Evolutionary conservation across 2,113 vertebrate genomes (phyloP).

Genomic region (Cisticola juncidis): DNA sequence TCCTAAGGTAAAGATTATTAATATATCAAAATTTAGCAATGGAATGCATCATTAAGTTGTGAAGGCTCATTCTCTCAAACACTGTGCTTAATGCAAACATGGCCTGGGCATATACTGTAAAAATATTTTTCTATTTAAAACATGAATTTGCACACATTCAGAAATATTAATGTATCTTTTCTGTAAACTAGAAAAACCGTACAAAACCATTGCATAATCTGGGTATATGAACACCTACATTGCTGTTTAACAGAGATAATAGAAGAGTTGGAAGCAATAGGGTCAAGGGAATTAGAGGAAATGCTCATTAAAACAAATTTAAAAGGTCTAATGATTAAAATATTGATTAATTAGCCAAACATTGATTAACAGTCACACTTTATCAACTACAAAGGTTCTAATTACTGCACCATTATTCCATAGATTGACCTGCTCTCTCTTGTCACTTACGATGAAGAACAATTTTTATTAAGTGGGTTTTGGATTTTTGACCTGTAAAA

Average conservation of each 20-base stretch:
- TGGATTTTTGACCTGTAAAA: slow-evolving; percentile 99
- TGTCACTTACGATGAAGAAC: slow-evolving; percentile 94
- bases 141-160: neutral
- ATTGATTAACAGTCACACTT: slow-evolving; percentile 98
- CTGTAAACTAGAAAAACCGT: neutral
- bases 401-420: slow-evolving; percentile 92
- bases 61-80: neutral
- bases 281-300: slow-evolving; percentile 92
- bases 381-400: slow-evolving; percentile 94
- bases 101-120: neutral
- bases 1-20: neutral
- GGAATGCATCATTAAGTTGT: neutral
- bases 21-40: neutral
- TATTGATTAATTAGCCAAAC: slow-evolving; percentile 99
- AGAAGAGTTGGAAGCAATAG: slow-evolving; percentile 76
- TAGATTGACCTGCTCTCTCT: slow-evolving; percentile 89
- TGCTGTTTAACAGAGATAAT: slow-evolving; percentile 82
- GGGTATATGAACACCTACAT: slow-evolving; percentile 64
- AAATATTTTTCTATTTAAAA: neutral
- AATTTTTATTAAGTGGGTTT: slow-evolving; percentile 97
- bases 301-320: slow-evolving; percentile 90
- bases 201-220: neutral
- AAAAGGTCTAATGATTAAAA: slow-evolving; percentile 98
- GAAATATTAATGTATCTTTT: neutral
- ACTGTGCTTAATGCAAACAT: neutral